phyloP scores from a whole-genome alignment of 2,797 vertebrate genomes.

The Chaetophractus vellerosus region DNA sequence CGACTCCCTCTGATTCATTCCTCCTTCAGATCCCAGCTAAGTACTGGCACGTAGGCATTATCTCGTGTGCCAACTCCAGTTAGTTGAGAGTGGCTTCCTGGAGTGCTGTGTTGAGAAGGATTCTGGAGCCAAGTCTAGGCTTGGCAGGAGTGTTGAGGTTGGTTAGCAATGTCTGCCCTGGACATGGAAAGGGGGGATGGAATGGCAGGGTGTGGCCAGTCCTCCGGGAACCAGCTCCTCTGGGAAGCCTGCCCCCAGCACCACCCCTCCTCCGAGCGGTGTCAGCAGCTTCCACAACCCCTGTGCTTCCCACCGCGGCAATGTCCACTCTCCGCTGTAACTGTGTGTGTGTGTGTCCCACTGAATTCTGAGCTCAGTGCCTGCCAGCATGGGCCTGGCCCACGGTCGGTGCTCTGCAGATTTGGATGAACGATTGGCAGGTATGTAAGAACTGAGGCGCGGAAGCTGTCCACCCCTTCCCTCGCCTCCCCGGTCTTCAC shows the following conservation, averaged over 20 bases:
- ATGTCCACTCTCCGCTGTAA: not conserved
- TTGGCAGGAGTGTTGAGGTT: slow-evolving; percentile 40
- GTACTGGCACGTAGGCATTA: slow-evolving; percentile 8
- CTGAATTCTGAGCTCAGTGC: not conserved
- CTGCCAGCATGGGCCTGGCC: not conserved
- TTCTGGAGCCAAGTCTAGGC: slow-evolving; percentile 54
- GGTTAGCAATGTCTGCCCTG: slow-evolving; percentile 69
- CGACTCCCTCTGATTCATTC: slow-evolving; percentile 35
- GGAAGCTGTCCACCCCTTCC: not conserved
- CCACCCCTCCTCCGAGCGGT: too few relatives aligned
- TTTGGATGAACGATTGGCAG: not conserved
- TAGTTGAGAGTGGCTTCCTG: slow-evolving; percentile 60
- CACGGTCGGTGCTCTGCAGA: not conserved
- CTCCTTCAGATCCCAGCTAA: slow-evolving; percentile 59
- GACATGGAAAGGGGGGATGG: not conserved
- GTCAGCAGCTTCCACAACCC: not conserved
- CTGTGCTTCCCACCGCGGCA: not conserved
- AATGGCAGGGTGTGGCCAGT: not conserved
- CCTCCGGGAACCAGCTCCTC: not conserved
- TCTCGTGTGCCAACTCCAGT: not conserved
- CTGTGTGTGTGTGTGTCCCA: not conserved
- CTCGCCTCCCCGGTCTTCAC: not conserved
- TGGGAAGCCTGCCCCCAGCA: too few relatives aligned
- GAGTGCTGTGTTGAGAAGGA: slow-evolving; percentile 23
- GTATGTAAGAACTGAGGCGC: not conserved